A percentile compares a stretch with the other conserved stretches of the same genome.
phyloP scores from a whole-genome alignment of 1,140 invertebrate genomes.

The Steinernema feltiae region DNA sequence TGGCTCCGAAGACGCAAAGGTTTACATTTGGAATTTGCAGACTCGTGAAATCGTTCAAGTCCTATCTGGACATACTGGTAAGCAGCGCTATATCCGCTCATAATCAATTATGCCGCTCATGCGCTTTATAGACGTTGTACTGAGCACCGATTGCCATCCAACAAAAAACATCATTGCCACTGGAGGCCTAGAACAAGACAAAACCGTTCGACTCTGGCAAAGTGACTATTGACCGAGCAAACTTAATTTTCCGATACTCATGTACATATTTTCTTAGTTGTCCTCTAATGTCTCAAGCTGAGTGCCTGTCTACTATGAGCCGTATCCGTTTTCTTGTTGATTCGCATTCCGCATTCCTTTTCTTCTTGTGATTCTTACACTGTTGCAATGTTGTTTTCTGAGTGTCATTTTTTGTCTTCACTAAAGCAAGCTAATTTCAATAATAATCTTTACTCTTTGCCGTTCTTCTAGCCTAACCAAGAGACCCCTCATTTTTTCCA shows the following conservation, averaged over 20 bases:
- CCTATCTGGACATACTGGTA: constrained; percentile 86
- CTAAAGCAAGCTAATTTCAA: too few relatives aligned
- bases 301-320: not conserved
- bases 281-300: not conserved
- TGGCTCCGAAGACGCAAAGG: constrained; percentile 95
- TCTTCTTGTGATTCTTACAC: too few relatives aligned
- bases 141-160: constrained; percentile 96
- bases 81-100: constrained; percentile 14
- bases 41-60: constrained; percentile 99
- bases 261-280: not conserved
- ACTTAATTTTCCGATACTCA: not conserved
- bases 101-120: not conserved
- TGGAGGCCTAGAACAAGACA: constrained; percentile 93
- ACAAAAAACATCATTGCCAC: constrained; percentile 98
- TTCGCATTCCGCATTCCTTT: too few relatives aligned
- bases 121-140: constrained; percentile 75
- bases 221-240: constrained; percentile 75
- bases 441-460: too few relatives aligned
- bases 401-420: too few relatives aligned
- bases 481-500: too few relatives aligned
- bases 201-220: constrained; percentile 98
- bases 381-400: too few relatives aligned
- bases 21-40: constrained; percentile 99
- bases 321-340: too few relatives aligned
- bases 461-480: too few relatives aligned